Conservation (phyloP, 1,140 invertebrate species). For the Steinernema feltiae region DNA sequence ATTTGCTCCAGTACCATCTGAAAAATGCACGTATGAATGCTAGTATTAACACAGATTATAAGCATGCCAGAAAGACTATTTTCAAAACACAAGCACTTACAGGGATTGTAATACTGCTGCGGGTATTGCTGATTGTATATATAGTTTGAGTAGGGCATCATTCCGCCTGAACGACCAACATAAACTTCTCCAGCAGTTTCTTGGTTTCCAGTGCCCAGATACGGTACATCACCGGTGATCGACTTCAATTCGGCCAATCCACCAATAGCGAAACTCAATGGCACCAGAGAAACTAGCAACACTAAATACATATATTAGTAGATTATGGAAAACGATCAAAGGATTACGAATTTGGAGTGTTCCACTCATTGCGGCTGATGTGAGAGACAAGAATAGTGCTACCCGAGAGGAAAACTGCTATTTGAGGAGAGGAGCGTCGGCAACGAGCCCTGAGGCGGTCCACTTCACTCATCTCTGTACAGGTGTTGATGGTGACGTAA, state of each 20-base stretch:
- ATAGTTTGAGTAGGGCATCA: background rate
- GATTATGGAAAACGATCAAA: background rate
- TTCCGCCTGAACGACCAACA: background rate
- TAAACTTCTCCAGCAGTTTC: background rate
- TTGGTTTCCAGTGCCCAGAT: constrained; percentile 31
- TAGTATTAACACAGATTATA: too few relatives aligned
- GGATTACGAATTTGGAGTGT: background rate
- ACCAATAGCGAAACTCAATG: background rate
- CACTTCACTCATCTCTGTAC: background rate
- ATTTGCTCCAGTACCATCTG: background rate
- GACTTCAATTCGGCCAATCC: constrained; percentile 37
- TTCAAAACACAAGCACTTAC: too few relatives aligned
- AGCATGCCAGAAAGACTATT: too few relatives aligned
- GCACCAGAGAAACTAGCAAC: background rate
- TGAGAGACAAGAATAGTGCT: background rate
- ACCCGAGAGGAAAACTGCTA: background rate
- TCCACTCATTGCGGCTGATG: background rate
- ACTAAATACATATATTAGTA: background rate
- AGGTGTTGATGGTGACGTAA: constrained; percentile 4
- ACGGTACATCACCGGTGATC: constrained; percentile 35
- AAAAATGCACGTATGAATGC: background rate
- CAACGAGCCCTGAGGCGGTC: background rate
- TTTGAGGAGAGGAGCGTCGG: background rate
- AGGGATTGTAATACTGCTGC: background rate
- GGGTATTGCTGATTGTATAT: background rate